Evolutionary conservation across 23 tunicate genomes (phyloP).

Genomic region (Oikopleura dioica): DNA sequence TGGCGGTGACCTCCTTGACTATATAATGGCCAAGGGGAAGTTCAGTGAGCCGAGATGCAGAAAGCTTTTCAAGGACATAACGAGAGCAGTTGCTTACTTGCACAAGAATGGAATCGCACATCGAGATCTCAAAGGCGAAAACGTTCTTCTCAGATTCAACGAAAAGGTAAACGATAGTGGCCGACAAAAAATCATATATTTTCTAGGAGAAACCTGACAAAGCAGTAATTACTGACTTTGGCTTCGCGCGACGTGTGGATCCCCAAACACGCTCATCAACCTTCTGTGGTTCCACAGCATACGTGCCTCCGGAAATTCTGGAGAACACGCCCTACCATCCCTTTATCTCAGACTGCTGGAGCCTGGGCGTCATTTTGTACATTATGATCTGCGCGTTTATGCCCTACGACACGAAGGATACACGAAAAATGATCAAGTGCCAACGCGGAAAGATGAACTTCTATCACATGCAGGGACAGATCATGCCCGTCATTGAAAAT

Average conservation of each 20-base stretch:
- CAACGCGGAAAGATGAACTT: not conserved
- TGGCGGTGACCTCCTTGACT: not conserved
- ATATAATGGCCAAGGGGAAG: slow-evolving; percentile 6
- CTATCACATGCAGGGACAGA: not conserved
- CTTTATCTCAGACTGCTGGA: slow-evolving; percentile 1
- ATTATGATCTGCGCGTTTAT: slow-evolving; percentile 5
- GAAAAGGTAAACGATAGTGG: not conserved
- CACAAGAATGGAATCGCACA: not conserved
- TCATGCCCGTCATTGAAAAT: not conserved
- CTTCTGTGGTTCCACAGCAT: not conserved
- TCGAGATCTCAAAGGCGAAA: slow-evolving; percentile 5
- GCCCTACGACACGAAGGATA: not conserved
- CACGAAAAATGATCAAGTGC: not conserved
- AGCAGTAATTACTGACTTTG: not conserved
- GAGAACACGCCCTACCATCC: not conserved
- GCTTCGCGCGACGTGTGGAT: not conserved
- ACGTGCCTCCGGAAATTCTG: slow-evolving; percentile 4
- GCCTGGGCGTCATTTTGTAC: not conserved
- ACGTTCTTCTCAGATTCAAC: not conserved
- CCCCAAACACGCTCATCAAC: not conserved
- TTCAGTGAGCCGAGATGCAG: not conserved
- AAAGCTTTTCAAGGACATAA: not conserved
- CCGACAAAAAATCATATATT: not conserved
- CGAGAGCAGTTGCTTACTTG: not conserved
- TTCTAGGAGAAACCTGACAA: not conserved